Conservation (phyloP, 2,797 vertebrate genomes). For the Cygnus olor region DNA sequence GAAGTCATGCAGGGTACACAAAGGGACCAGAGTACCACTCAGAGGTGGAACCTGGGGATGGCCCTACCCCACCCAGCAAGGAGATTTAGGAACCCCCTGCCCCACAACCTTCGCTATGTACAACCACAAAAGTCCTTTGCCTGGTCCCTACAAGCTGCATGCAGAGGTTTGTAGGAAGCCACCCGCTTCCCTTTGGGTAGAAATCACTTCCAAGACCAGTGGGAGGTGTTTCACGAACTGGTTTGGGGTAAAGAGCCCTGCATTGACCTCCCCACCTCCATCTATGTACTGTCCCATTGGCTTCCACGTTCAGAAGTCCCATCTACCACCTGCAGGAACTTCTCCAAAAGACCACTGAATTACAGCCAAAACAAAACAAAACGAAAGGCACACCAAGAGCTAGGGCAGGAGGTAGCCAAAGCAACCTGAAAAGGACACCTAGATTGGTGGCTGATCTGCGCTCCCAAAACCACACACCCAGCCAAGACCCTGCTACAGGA, state of each 20-base stretch:
- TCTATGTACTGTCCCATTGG: rapidly evolving
- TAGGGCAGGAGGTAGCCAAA: neutral
- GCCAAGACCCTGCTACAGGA: neutral
- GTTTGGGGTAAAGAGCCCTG: neutral
- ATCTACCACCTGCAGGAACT: neutral
- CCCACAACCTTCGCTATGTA: neutral
- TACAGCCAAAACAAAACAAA: neutral
- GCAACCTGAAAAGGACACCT: neutral
- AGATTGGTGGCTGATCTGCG: neutral
- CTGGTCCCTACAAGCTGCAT: neutral
- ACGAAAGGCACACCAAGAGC: neutral
- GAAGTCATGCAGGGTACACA: rapidly evolving
- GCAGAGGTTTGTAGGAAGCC: neutral
- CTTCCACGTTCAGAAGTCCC: neutral
- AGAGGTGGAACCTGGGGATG: rapidly evolving
- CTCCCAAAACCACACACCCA: rapidly evolving
- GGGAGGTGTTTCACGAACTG: neutral
- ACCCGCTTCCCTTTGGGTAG: neutral
- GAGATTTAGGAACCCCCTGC: neutral
- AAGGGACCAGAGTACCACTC: neutral
- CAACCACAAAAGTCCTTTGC: neutral
- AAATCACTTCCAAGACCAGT: neutral
- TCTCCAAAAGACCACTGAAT: neutral
- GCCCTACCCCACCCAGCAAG: neutral
- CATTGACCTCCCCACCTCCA: rapidly evolving